Evolutionary conservation across 2,888 invertebrate species (phyloP), one percentile per base, ranked within the genome.

Genomic region (Globia sparganii): DNA sequence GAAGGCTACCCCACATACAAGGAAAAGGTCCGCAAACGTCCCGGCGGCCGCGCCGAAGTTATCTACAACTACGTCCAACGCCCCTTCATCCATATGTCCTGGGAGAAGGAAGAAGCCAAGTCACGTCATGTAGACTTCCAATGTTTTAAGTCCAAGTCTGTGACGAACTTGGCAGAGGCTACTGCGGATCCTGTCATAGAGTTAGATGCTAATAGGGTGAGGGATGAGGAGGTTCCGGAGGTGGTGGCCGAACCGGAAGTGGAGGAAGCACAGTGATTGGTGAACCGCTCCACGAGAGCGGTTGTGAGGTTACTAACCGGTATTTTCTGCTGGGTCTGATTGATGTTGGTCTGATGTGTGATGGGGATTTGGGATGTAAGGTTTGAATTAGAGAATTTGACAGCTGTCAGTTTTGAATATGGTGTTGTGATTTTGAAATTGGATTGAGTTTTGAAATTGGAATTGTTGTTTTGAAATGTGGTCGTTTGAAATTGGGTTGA

Each of bases 41-140:
- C 99, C 0, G 99, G 99, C 2, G 99, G 99, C 0, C 97, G 99
- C 6, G 98, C 99, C 0, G 99, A 99, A 96, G 96, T 99, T 5
- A 99, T 99, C 86, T 99, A 99, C 97, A 99, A 99, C 96, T 99
- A 99, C 94, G 99, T 99, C 0, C 99, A 99, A 93, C 97, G 99
- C 1, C 99, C 99, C 0, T 99, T 99, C 95, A 99, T 99, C 73
- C 99, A 99, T 92, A 99, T 99, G 98, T 99, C 99, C 0, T 99
- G 99, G 99, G 99, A 99, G 93, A 99, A 99, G 91, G 99, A 99
- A 92, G 99, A 99, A 91, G 99, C 99, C 0, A 99, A 99, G 92
- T 99, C 99, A 91, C 98, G 99, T 1, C 99, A 99, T 93, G 99
- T 99, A 0, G 99, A 99, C 94, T 99, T 99, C 92, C 99, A 99